Conservation (phyloP, 1,140 invertebrate species). For the Drosophila insularis region DNA sequence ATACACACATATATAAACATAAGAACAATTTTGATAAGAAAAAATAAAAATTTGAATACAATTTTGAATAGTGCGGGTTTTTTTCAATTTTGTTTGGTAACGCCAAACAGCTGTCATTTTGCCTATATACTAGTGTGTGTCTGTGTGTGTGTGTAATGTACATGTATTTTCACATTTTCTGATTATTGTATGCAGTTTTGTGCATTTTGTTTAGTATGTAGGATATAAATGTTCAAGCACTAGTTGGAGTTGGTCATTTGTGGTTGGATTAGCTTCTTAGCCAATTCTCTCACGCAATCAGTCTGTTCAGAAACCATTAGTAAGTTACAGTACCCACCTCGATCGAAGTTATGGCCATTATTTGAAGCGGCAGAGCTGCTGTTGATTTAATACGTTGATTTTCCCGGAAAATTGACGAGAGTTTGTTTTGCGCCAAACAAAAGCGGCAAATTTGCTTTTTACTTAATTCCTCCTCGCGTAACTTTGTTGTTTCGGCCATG, state of each 20-base stretch:
- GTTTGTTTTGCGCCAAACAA: conserved; percentile 85
- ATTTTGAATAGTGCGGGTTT: neutral
- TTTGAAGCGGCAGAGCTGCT: conserved; percentile 87
- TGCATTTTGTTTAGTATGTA: no score
- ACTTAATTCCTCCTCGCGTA: conserved; percentile 58
- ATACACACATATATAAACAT: conserved; percentile 34
- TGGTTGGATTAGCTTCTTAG: conserved; percentile 36
- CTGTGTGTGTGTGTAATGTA: neutral
- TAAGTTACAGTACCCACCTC: conserved; percentile 85
- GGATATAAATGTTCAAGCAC: neutral
- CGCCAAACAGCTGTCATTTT: neutral
- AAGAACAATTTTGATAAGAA: neutral
- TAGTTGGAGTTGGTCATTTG: neutral
- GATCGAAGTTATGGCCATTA: conserved; percentile 89
- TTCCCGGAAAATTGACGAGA: conserved; percentile 87
- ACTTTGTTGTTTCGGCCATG: conserved; percentile 40
- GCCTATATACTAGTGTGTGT: neutral
- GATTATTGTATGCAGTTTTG: neutral
- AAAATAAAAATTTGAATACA: conserved; percentile 21
- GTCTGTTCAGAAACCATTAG: conserved; percentile 67
- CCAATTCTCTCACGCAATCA: conserved; percentile 64
- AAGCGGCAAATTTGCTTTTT: conserved; percentile 88
- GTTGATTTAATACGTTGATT: conserved; percentile 84
- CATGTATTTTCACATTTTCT: neutral
- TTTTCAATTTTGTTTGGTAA: neutral